A percentile compares a stretch with the other conserved stretches of the same genome.
Evolutionary conservation across 1,140 invertebrate genomes (phyloP).

Genomic region (Oryzaephilus surinamensis): DNA sequence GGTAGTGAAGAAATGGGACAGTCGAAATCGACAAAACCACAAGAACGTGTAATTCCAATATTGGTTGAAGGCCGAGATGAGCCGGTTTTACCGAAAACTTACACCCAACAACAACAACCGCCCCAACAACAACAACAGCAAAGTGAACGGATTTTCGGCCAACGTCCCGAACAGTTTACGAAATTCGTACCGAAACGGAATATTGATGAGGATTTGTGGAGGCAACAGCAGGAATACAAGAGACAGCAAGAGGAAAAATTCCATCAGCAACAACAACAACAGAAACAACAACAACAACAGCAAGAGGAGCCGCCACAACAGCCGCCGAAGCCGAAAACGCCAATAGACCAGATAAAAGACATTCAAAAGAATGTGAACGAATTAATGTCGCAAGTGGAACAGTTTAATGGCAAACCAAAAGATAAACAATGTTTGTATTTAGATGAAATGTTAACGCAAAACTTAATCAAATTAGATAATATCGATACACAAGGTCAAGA

Average conservation of each 20-base stretch:
- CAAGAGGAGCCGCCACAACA: slow-evolving; percentile 31
- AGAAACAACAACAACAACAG: slow-evolving; percentile 30
- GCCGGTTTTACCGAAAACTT: slow-evolving; percentile 52
- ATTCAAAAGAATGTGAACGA: slow-evolving; percentile 73
- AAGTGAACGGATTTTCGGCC: slow-evolving; percentile 26
- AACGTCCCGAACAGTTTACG: slow-evolving; percentile 22
- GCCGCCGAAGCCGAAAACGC: slow-evolving; percentile 47
- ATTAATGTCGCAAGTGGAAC: slow-evolving; percentile 64
- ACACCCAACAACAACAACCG: slow-evolving; percentile 12
- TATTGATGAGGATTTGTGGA: slow-evolving; percentile 7
- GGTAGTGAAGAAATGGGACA: slow-evolving; percentile 5
- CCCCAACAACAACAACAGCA: slow-evolving; percentile 25
- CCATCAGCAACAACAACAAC: slow-evolving; percentile 21
- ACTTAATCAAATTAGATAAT: slow-evolving; percentile 81
- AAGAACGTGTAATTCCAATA: slow-evolving; percentile 75
- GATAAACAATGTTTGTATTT: slow-evolving; percentile 82
- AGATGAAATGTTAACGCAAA: slow-evolving; percentile 91
- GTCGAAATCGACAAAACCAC: slow-evolving; percentile 32
- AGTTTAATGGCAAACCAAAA: slow-evolving; percentile 58
- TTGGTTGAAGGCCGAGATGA: slow-evolving; percentile 73
- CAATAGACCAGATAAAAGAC: slow-evolving; percentile 64
- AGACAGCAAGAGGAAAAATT: slow-evolving; percentile 29
- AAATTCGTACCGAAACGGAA: slow-evolving; percentile 17
- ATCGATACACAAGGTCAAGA: slow-evolving; percentile 87
- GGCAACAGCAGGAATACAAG: slow-evolving; percentile 22